phyloP scores from a whole-genome alignment of 2,797 vertebrate species.

The Aldrovandia affinis region DNA sequence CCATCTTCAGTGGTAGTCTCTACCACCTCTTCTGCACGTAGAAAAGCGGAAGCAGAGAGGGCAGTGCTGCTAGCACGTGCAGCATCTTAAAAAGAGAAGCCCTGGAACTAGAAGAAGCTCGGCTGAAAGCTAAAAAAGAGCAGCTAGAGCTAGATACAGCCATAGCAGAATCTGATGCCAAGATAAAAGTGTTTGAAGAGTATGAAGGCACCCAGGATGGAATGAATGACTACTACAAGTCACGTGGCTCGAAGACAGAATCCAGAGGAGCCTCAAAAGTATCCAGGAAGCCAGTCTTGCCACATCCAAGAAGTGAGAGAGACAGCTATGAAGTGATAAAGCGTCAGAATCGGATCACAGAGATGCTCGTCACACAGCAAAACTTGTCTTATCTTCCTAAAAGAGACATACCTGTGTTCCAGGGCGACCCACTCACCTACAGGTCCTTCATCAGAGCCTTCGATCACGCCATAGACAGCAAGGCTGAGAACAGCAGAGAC shows the following conservation, averaged over 20 bases:
- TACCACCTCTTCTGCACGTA: too few species aligned
- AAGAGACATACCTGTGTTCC: neutral
- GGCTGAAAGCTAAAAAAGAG: neutral
- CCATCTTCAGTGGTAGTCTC: too few species aligned
- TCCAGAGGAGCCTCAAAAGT: too few species aligned
- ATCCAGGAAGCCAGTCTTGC: neutral
- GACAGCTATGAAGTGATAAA: constrained; percentile 12
- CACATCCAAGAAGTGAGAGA: too few species aligned
- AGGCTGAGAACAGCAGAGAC: neutral
- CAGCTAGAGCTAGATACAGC: neutral
- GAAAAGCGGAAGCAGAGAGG: too few species aligned
- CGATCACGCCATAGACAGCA: too few species aligned
- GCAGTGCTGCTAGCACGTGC: too few species aligned
- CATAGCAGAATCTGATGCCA: neutral
- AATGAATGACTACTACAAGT: neutral
- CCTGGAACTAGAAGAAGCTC: neutral
- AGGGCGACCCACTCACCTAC: neutral
- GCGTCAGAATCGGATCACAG: constrained; percentile 20
- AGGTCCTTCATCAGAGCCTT: neutral
- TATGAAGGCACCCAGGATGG: constrained; percentile 19
- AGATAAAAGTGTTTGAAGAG: constrained; percentile 19
- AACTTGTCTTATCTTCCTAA: neutral
- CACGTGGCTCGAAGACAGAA: too few species aligned
- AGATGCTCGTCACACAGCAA: constrained; percentile 20
- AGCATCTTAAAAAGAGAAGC: too few species aligned